A percentile compares a stretch with the other conserved stretches of the same genome.
These are phyloP conservation scores for Lutraria lutraria DNA, from an alignment of 2,888 invertebrate genomes.

Conservation along the genomic window DNA sequence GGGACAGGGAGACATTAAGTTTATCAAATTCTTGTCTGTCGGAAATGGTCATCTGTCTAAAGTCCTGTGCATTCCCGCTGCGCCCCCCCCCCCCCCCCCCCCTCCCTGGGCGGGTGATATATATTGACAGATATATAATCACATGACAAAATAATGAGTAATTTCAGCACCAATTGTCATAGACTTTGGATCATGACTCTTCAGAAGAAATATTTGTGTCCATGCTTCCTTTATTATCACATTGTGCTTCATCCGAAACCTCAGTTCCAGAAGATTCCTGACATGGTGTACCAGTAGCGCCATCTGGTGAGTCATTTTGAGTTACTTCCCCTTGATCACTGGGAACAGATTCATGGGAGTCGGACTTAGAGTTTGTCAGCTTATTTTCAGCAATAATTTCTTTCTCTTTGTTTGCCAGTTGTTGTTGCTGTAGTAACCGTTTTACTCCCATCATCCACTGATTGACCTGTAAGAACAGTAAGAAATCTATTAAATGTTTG, in stretches of 20 bases:
- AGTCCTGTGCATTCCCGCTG: no score
- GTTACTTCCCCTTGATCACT: slow-evolving; percentile 24
- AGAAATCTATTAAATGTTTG: no score
- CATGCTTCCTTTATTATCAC: background rate
- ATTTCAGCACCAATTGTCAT: background rate
- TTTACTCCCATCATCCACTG: slow-evolving; percentile 70
- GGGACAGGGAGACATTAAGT: no score
- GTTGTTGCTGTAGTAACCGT: slow-evolving; percentile 64
- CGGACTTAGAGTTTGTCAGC: background rate
- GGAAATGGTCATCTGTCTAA: no score
- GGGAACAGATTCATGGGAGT: background rate
- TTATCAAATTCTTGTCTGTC: no score
- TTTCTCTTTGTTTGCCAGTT: slow-evolving; percentile 58
- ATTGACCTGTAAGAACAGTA: slow-evolving; percentile 52
- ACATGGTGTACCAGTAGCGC: background rate
- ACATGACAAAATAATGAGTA: background rate
- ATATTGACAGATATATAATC: no score
- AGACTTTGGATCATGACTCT: background rate
- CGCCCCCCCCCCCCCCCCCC: no score
- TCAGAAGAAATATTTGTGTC: background rate
- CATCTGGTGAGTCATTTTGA: background rate
- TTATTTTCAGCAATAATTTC: slow-evolving; percentile 51
- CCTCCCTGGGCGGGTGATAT: no score
- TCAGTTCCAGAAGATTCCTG: background rate
- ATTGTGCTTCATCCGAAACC: background rate